phyloP scores from a whole-genome alignment of 1,140 invertebrate genomes.

The Palaemon carinicauda region DNA sequence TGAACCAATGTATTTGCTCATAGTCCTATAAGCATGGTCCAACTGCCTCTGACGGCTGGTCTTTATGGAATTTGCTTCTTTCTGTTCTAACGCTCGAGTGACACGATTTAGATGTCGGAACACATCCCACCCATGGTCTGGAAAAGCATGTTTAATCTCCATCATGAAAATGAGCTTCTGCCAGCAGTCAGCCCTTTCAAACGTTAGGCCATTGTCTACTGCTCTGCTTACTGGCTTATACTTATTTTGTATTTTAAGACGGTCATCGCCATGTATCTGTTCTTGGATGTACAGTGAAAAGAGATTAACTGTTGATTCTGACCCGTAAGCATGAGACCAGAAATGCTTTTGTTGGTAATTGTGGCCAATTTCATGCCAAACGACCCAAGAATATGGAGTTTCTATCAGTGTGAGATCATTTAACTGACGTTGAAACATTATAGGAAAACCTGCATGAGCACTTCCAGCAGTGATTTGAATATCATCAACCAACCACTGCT shows the following conservation, averaged over 20 bases:
- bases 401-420: background rate
- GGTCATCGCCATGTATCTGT: background rate
- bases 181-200: conserved; percentile 6
- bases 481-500: conserved; percentile 29
- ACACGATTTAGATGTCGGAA: conserved; percentile 5
- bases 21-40: background rate
- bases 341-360: conserved; percentile 7
- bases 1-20: background rate
- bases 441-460: conserved; percentile 25
- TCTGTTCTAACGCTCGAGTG: background rate
- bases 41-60: background rate
- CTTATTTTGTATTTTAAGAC: background rate
- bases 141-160: conserved; percentile 34
- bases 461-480: conserved; percentile 23
- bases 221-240: background rate
- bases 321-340: conserved; percentile 27
- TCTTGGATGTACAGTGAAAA: conserved; percentile 32
- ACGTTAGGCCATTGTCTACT: conserved; percentile 7
- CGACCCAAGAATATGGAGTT: conserved; percentile 10
- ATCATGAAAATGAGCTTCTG: conserved; percentile 26
- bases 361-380: conserved; percentile 28
- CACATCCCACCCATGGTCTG: conserved; percentile 17
- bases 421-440: conserved; percentile 2
- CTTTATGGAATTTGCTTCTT: background rate
- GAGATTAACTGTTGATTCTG: conserved; percentile 27